Evolutionary conservation across 2,113 vertebrate species (phyloP), one percentile per base, ranked within the genome.

Genomic region (Gambusia affinis): DNA sequence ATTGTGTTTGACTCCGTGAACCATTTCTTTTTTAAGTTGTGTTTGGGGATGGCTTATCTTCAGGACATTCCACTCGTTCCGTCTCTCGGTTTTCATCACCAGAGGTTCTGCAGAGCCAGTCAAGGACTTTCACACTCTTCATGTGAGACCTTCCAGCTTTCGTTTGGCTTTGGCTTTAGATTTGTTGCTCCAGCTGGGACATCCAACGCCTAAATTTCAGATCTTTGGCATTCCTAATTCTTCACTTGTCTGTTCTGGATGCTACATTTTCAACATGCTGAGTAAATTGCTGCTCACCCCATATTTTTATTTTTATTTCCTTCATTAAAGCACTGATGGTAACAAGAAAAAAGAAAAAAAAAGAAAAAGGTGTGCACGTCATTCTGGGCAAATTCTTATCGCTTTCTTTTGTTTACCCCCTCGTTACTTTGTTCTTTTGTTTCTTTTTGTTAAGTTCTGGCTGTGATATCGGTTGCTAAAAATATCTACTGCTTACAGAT

Each of bases 51-150:
- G 5, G 2, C n/a, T 72, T 82, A 79, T 81, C 79, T 83, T 84
- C 42, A 85, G 86, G 73, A 65, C 78, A 87, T 85, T 85, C 74
- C 80, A 30, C 60, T 69, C 37, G 67, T 83, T 84, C n/a, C 47
- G 44, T 29, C 65, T 24, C 39, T 17, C 76, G 60, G 19, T 30
- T 75, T 78, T 71, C 72, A 17, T 44, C 67, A 66, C 77, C 74
- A 33, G 37, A 72, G 65, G 15, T 76, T 77, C 80, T 60, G 79
- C 72, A 76, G 67, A 7, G 17, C 61, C 60, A 61, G 60, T 75
- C 72, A 82, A 75, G 61, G 78, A 54, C 67, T 78, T 64, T 64
- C 31, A 74, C 64, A 54, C 57, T 78, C 60, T 79, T 35, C 67
- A 73, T 87, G 63, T 27, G 72, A 81, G 65, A 75, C 42, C 51